These are phyloP conservation scores for Tiliacea aurago DNA, from an alignment of 2,888 invertebrate genomes.

Conservation along the genomic window DNA sequence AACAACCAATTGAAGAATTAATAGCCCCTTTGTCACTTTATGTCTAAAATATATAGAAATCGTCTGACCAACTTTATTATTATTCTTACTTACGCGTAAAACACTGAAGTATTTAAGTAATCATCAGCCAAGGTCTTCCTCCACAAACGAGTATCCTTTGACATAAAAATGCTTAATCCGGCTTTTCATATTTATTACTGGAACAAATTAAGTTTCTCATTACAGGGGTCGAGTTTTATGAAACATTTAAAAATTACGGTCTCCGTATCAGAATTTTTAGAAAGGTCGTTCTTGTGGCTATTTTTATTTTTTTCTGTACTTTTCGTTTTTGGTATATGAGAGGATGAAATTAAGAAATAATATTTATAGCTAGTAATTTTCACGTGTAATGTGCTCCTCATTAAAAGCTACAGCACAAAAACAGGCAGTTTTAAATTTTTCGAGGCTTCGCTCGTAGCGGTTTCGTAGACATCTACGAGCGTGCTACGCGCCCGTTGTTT, in stretches of 20 bases:
- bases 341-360: slow-evolving; percentile 41
- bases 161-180: slow-evolving; percentile 59
- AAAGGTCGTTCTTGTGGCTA: slow-evolving; percentile 38
- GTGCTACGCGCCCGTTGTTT: slow-evolving; percentile 38
- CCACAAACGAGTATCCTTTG: slow-evolving; percentile 45
- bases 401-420: slow-evolving; percentile 35
- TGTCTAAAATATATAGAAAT: neutral
- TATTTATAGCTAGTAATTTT: slow-evolving; percentile 37
- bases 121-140: slow-evolving; percentile 43
- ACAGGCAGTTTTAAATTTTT: slow-evolving; percentile 14
- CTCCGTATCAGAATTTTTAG: slow-evolving; percentile 57
- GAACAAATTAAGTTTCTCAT: slow-evolving; percentile 68
- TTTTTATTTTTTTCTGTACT: slow-evolving; percentile 30
- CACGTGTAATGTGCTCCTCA: slow-evolving; percentile 24
- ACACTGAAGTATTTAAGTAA: slow-evolving; percentile 9
- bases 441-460: slow-evolving; percentile 28
- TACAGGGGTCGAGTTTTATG: slow-evolving; percentile 64
- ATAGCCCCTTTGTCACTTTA: no score
- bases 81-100: neutral
- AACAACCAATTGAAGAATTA: neutral
- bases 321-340: slow-evolving; percentile 30
- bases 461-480: slow-evolving; percentile 36
- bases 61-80: no score
- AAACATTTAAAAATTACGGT: slow-evolving; percentile 65
- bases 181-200: slow-evolving; percentile 63